These are phyloP conservation scores for Phylloscopus trochiloides DNA, from an alignment of 2,113 vertebrate genomes.

Conservation along the genomic window DNA sequence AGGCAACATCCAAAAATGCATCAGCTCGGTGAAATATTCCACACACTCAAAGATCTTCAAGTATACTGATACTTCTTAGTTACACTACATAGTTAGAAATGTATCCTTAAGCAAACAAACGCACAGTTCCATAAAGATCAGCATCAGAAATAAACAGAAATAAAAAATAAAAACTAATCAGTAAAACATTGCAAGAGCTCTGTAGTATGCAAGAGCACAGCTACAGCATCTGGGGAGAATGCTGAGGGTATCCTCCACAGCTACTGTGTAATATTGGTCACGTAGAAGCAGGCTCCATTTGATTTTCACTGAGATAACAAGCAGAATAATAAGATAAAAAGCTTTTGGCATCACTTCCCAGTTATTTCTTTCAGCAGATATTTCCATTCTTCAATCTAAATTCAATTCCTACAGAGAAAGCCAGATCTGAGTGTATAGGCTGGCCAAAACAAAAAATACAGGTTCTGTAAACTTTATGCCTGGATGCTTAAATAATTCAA, in stretches of 20 bases:
- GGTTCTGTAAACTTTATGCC: background rate
- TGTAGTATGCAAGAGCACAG: background rate
- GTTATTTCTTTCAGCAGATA: background rate
- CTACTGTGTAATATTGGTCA: background rate
- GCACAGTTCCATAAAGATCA: background rate
- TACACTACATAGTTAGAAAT: background rate
- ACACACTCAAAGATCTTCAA: background rate
- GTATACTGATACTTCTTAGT: background rate
- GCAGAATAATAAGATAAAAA: background rate
- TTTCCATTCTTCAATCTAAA: background rate
- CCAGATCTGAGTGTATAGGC: background rate
- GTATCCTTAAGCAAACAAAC: background rate
- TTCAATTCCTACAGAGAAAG: background rate
- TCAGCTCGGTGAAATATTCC: accelerated
- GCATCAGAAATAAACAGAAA: background rate
- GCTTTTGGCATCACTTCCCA: background rate
- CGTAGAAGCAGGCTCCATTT: background rate
- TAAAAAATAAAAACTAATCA: background rate
- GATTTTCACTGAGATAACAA: background rate
- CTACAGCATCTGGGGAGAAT: background rate
- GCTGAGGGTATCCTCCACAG: background rate
- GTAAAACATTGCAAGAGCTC: background rate
- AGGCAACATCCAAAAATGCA: background rate
- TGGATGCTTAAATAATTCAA: background rate
- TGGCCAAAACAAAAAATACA: background rate